Conservation (phyloP, 1,140 invertebrate species). For the Heliconius melpomene region DNA sequence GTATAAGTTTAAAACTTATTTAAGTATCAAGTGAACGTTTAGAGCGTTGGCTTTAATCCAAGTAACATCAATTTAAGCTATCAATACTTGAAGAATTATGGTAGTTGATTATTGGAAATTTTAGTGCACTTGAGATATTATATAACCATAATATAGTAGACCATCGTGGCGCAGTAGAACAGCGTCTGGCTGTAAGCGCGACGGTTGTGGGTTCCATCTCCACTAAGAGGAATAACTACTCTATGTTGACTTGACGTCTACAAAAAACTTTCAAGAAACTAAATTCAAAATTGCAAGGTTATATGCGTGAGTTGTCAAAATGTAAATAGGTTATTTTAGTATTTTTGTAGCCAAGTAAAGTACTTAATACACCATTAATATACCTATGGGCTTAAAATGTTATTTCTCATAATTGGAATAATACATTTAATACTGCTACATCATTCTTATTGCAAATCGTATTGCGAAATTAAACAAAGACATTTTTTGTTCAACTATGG, state of each 20-base stretch:
- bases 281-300: too few relatives aligned
- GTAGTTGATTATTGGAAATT: background rate
- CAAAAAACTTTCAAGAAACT: too few relatives aligned
- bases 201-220: too few relatives aligned
- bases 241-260: too few relatives aligned
- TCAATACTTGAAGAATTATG: conserved; percentile 1
- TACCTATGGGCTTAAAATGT: background rate
- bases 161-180: too few relatives aligned
- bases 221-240: too few relatives aligned
- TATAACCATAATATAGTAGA: background rate
- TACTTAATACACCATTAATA: too few relatives aligned
- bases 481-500: background rate
- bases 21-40: conserved; percentile 2
- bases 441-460: background rate
- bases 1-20: conserved; percentile 8
- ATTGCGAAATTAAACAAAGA: background rate
- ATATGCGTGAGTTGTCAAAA: too few relatives aligned
- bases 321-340: too few relatives aligned
- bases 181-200: background rate
- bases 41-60: conserved; percentile 9
- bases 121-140: background rate
- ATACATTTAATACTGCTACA: background rate
- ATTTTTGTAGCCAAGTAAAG: too few relatives aligned
- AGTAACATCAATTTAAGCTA: background rate
- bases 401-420: background rate